Evolutionary conservation across 2,888 invertebrate genomes (phyloP).

Genomic region (Caenorhabditis angaria): DNA sequence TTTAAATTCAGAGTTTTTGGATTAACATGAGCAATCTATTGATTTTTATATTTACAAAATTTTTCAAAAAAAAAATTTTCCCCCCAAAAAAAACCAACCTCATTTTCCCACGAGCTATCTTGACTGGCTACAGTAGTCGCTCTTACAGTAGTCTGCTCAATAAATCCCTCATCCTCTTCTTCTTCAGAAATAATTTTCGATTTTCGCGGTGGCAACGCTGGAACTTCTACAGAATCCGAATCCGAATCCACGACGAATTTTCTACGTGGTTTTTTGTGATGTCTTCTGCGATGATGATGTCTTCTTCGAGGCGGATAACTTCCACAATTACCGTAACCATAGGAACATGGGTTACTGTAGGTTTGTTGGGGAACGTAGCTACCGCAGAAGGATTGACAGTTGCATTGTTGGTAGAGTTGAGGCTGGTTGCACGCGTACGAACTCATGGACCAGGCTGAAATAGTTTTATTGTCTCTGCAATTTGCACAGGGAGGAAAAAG

Average conservation of each 20-base stretch:
- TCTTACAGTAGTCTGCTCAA: constrained; percentile 27
- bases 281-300: constrained; percentile 26
- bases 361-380: constrained; percentile 28
- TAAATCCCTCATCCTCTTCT: constrained; percentile 32
- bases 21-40: no score
- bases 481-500: no score
- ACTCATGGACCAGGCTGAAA: constrained; percentile 43
- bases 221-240: constrained; percentile 13
- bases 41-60: neutral
- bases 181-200: constrained; percentile 14
- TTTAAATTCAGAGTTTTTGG: no score
- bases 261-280: constrained; percentile 33
- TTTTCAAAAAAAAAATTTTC: no score
- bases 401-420: constrained; percentile 50
- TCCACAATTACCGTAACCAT: constrained; percentile 5
- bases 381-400: constrained; percentile 50
- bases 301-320: constrained; percentile 14
- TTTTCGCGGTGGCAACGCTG: constrained; percentile 26
- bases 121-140: constrained; percentile 6
- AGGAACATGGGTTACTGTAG: constrained; percentile 14
- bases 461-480: no score
- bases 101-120: constrained; percentile 36
- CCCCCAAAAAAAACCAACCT: constrained; percentile 13
- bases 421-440: constrained; percentile 53
- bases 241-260: no score